These are phyloP conservation scores for Lepidurus packardi DNA, from an alignment of 1,140 invertebrate species.

Conservation along the genomic window DNA sequence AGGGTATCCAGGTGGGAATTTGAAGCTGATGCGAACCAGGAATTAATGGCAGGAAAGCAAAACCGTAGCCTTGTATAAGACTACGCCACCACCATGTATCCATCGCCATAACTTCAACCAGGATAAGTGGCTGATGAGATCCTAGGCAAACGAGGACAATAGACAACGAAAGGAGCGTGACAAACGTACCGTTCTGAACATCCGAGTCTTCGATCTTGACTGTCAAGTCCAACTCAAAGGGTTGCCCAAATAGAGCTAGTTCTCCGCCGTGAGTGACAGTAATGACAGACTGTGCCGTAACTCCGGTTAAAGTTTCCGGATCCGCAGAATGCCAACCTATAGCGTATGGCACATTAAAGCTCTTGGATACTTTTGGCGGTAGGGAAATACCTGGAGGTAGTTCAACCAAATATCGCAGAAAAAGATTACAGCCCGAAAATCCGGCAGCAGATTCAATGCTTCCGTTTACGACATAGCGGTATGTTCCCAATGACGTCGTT, in stretches of 20 bases:
- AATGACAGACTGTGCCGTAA: background rate
- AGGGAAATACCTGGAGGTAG: background rate
- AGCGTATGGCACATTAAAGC: background rate
- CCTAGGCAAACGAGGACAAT: background rate
- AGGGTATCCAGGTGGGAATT: background rate
- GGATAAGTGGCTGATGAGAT: constrained; percentile 7
- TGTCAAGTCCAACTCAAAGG: constrained; percentile 4
- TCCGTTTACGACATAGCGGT: background rate
- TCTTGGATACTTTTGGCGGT: background rate
- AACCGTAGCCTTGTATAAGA: background rate
- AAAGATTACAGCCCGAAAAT: background rate
- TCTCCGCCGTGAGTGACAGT: background rate
- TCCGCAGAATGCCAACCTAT: background rate
- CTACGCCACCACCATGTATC: background rate
- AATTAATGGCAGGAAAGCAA: background rate
- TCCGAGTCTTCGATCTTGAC: background rate
- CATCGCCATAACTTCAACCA: constrained; percentile 4
- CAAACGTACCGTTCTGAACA: background rate
- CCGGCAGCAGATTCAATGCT: background rate
- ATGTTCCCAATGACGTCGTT: background rate
- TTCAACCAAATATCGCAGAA: background rate
- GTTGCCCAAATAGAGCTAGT: background rate
- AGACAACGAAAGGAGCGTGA: background rate
- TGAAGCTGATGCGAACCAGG: background rate
- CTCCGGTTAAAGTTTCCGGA: constrained; percentile 4